Conservation (phyloP, 1,140 invertebrate species). For the Tetragnatha versicolor region DNA sequence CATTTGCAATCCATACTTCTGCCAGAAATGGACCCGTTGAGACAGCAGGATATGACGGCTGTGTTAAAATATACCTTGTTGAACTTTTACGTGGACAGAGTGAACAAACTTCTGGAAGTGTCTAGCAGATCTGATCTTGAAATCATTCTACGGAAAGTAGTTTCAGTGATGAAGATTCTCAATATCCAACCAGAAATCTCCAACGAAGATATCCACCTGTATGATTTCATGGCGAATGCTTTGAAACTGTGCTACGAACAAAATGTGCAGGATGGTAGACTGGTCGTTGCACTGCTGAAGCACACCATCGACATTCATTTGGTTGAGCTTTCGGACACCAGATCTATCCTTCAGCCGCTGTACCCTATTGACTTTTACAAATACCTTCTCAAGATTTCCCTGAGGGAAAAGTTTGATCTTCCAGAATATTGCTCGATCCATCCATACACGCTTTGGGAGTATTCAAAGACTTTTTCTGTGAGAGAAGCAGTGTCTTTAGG, state of each 20-base stretch:
- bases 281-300: not conserved
- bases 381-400: conserved; percentile 12
- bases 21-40: not conserved
- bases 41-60: not conserved
- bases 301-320: not conserved
- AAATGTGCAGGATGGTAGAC: not conserved
- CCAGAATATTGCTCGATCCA: not conserved
- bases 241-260: not conserved
- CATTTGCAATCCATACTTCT: not conserved
- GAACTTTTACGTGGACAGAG: not conserved
- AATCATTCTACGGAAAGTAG: not conserved
- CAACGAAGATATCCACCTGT: not conserved
- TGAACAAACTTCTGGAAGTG: not conserved
- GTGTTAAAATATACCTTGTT: conserved; percentile 12
- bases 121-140: not conserved
- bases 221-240: conserved; percentile 27
- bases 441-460: conserved; percentile 23
- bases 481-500: conserved; percentile 4
- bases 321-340: not conserved
- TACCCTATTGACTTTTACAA: conserved; percentile 8
- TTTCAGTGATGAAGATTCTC: not conserved
- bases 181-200: not conserved
- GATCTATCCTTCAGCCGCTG: not conserved
- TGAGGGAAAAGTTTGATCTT: not conserved
- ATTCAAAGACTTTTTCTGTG: conserved; percentile 20